A percentile compares a stretch with the other conserved stretches of the same genome.
These are phyloP conservation scores for Falco concolor DNA, from an alignment of 2,797 vertebrate species.

Conservation along the genomic window DNA sequence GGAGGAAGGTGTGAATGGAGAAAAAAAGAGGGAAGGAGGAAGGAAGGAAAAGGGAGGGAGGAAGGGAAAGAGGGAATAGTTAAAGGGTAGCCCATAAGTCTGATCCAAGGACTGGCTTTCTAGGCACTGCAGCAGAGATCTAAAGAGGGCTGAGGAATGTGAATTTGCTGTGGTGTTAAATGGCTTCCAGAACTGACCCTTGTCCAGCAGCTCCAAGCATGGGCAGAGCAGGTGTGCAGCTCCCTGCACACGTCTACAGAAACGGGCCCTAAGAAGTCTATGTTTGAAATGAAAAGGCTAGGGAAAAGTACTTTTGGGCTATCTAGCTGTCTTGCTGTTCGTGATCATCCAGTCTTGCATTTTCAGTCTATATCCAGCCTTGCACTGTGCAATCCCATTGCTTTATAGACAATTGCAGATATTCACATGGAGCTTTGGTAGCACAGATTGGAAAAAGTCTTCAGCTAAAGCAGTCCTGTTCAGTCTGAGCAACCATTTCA, in stretches of 20 bases:
- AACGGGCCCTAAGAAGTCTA: background rate
- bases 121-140: background rate
- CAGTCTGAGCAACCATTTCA: background rate
- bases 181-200: slow-evolving; percentile 27
- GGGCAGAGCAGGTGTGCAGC: background rate
- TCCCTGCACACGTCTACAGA: background rate
- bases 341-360: background rate
- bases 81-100: background rate
- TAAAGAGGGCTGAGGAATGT: slow-evolving; percentile 7
- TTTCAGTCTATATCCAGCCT: background rate
- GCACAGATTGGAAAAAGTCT: background rate
- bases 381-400: background rate
- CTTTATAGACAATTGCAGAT: background rate
- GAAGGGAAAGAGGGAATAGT: background rate
- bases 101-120: background rate
- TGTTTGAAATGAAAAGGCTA: background rate
- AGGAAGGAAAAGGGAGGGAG: background rate
- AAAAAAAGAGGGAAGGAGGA: background rate
- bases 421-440: background rate
- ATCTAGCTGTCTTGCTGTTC: background rate
- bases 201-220: background rate
- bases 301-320: background rate
- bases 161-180: background rate
- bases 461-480: background rate
- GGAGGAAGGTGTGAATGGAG: background rate